These are phyloP conservation scores for Deilephila elpenor DNA, from an alignment of 2,888 invertebrate genomes.

Conservation along the genomic window DNA sequence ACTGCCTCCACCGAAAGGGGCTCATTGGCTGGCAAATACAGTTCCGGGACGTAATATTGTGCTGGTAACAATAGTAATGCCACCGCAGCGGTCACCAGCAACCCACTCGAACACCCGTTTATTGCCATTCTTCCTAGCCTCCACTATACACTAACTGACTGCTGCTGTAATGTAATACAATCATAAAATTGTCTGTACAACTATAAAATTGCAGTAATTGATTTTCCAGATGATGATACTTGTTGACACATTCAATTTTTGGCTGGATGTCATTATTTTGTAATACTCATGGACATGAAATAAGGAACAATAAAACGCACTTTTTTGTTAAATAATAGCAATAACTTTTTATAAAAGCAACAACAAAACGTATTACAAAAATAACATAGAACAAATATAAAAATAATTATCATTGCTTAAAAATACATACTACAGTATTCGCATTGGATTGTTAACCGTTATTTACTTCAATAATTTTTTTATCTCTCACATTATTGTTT, in stretches of 20 bases:
- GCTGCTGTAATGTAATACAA: constrained; percentile 35
- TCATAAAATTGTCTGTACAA: constrained; percentile 41
- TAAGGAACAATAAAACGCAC: neutral
- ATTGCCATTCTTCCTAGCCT: constrained; percentile 56
- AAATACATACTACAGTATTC: too few species aligned
- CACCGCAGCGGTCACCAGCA: constrained; percentile 61
- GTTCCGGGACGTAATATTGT: constrained; percentile 66
- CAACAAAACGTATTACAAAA: neutral
- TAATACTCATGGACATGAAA: too few species aligned
- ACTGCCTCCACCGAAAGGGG: constrained; percentile 35
- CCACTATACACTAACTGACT: constrained; percentile 37
- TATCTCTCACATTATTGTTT: too few species aligned
- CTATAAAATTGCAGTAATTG: constrained; percentile 36
- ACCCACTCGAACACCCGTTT: constrained; percentile 62
- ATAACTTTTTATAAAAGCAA: neutral
- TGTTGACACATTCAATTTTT: constrained; percentile 45
- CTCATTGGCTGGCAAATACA: constrained; percentile 47
- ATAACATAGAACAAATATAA: neutral
- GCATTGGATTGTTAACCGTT: too few species aligned
- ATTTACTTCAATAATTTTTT: too few species aligned
- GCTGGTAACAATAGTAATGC: constrained; percentile 66
- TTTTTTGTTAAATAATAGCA: neutral
- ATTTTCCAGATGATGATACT: constrained; percentile 25
- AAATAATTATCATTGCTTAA: too few species aligned
- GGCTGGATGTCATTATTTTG: constrained; percentile 30